Evolutionary conservation across 2,797 vertebrate genomes (phyloP).

Genomic region (Aotus griseimembra): DNA sequence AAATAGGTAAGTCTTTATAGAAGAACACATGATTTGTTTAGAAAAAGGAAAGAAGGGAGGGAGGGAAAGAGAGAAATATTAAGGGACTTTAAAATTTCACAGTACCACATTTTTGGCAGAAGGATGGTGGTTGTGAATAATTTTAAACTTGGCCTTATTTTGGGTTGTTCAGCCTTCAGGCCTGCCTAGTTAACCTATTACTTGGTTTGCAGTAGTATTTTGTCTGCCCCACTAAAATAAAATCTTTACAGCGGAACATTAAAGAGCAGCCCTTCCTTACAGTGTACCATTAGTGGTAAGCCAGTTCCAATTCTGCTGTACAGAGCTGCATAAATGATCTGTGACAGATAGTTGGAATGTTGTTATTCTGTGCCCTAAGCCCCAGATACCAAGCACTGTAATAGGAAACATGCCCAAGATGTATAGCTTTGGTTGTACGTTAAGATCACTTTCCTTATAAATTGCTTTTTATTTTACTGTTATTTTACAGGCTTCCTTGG

Average conservation of each 20-base stretch:
- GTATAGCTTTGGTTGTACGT: slow-evolving; percentile 85
- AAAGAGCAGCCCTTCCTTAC: slow-evolving; percentile 88
- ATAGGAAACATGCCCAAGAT: slow-evolving; percentile 87
- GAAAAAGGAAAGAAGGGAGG: slow-evolving; percentile 76
- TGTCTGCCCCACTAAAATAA: slow-evolving; percentile 89
- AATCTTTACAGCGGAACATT: slow-evolving; percentile 89
- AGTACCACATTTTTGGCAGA: slow-evolving; percentile 65
- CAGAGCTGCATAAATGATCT: slow-evolving; percentile 88
- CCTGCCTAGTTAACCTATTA: slow-evolving; percentile 87
- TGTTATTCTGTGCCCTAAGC: slow-evolving; percentile 87
- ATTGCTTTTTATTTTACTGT: slow-evolving; percentile 90
- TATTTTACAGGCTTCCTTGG: slow-evolving; percentile 96
- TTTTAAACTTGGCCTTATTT: slow-evolving; percentile 78
- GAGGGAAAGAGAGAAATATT: slow-evolving; percentile 77
- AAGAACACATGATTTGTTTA: slow-evolving; percentile 73
- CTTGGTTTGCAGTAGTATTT: slow-evolving; percentile 87
- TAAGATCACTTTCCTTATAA: slow-evolving; percentile 89
- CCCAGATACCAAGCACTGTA: slow-evolving; percentile 87
- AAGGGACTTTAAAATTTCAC: slow-evolving; percentile 79
- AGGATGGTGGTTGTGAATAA: slow-evolving; percentile 73
- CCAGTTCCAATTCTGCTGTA: slow-evolving; percentile 87
- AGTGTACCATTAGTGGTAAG: slow-evolving; percentile 88
- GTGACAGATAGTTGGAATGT: slow-evolving; percentile 89
- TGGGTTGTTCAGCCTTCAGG: slow-evolving; percentile 82
- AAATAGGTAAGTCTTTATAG: slow-evolving; percentile 92